Evolutionary conservation across 2,888 invertebrate genomes (phyloP), one percentile per base, ranked within the genome.

Genomic region (Drosophila infuscata): DNA sequence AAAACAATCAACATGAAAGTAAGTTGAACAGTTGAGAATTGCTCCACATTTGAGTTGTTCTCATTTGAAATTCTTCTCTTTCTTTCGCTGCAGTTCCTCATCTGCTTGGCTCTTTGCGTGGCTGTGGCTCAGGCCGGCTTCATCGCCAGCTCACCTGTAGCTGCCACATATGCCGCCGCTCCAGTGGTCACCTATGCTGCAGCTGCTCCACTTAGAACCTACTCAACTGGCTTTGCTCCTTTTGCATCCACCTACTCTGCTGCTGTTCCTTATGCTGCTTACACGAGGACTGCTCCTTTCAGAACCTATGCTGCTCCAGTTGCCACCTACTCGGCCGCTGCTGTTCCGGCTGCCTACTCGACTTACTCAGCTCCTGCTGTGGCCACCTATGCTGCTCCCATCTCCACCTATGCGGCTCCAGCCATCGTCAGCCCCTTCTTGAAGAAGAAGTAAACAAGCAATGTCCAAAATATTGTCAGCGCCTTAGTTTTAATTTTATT

Each of bases 81-180:
- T 17, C 11, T 8, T 20, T 30, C 43, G 20, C 2, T n/a, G 1
- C 52, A 78, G 78, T 77, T 73, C 68, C 68, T 78, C 46, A 81
- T 79, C 48, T 82, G 70, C 67, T 79, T 79, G 54, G 61, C 82
- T 74, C 79, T 79, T 64, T 79, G 66, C 41, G 70, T 79, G 54
- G 79, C 79, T 65, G 70, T 70, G 48, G 79, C 82, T 36, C 79
- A 79, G 66, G 79, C 82, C 36, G 79, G 82, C 3, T 82, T 61
- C 70, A 58, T 79, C 51, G 75, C 82, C 12, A 29, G 46, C 3
- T 41, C 81, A n/a, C 78, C 78, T 25, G 58, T 81, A 9, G 54
- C 78, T 29, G 25, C 46, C 67, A 78, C 77, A 49, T 78, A 78
- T 43, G 72, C 59, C 2, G 70, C 38, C 15, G 30, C 57, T 48